Evolutionary conservation across 2,888 invertebrate species (phyloP).

Genomic region (Tetheella fluctuosa): DNA sequence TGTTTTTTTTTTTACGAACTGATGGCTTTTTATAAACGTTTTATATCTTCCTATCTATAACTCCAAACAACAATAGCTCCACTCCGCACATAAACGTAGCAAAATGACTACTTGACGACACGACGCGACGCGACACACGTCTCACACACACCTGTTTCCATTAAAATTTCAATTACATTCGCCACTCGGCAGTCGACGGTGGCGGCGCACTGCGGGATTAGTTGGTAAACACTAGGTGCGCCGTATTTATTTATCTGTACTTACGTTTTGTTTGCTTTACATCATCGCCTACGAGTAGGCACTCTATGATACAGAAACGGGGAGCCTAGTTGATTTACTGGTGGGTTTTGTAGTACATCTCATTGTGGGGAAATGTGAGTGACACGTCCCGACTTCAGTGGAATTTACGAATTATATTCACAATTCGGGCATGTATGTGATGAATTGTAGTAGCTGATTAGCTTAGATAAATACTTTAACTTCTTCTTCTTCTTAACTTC

Average conservation of each 20-base stretch:
- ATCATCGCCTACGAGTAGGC: slow-evolving; percentile 20
- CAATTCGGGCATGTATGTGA: not conserved
- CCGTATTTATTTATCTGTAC: slow-evolving; percentile 32
- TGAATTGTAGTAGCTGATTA: not conserved
- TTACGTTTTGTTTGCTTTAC: slow-evolving; percentile 30
- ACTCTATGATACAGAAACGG: slow-evolving; percentile 4
- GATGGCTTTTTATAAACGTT: slow-evolving; percentile 1
- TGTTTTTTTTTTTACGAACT: too few relatives aligned
- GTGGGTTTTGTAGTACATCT: not conserved
- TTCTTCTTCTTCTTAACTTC: too few relatives aligned
- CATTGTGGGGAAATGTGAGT: not conserved
- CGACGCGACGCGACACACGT: not conserved
- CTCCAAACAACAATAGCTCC: slow-evolving; percentile 20
- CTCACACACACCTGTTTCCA: slow-evolving; percentile 58
- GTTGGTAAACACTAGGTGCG: slow-evolving; percentile 35
- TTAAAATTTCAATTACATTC: slow-evolving; percentile 66
- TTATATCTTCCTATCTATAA: slow-evolving; percentile 6
- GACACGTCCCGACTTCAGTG: not conserved
- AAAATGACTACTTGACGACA: slow-evolving; percentile 6
- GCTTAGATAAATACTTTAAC: too few relatives aligned
- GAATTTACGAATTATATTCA: not conserved
- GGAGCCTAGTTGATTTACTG: slow-evolving; percentile 11
- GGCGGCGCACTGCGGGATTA: slow-evolving; percentile 25
- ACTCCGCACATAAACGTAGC: slow-evolving; percentile 13
- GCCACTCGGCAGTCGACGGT: slow-evolving; percentile 11